Evolutionary conservation across 2,888 invertebrate genomes (phyloP).

Genomic region (Exocentrus adspersus): DNA sequence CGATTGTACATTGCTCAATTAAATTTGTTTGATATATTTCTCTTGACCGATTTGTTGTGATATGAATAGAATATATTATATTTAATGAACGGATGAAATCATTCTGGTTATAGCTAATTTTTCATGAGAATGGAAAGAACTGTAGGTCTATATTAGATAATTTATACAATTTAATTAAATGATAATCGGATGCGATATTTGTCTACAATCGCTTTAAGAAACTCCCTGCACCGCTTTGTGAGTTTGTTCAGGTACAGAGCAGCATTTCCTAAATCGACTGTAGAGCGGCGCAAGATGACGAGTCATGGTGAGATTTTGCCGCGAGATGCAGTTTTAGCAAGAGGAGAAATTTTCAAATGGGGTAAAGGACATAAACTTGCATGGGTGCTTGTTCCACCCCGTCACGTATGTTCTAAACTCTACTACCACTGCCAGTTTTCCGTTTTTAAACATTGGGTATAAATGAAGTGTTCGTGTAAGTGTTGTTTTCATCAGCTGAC

Average conservation of each 20-base stretch:
- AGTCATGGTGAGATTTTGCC: conserved; percentile 10
- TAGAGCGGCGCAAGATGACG: conserved; percentile 22
- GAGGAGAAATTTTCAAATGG: conserved; percentile 25
- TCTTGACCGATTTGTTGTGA: conserved; percentile 57
- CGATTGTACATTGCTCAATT: conserved; percentile 63
- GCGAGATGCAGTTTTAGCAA: neutral
- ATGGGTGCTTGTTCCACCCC: conserved; percentile 36
- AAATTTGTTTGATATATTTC: conserved; percentile 54
- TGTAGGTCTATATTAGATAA: conserved; percentile 66
- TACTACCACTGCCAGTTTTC: conserved; percentile 59
- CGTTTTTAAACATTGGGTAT: conserved; percentile 50
- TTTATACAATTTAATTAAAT: conserved; percentile 48
- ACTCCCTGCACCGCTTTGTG: conserved; percentile 42
- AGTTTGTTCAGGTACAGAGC: conserved; percentile 41
- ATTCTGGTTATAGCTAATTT: conserved; percentile 53
- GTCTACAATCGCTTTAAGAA: conserved; percentile 49
- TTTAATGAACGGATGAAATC: conserved; percentile 47
- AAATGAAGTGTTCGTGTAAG: conserved; percentile 40
- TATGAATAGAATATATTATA: conserved; percentile 52
- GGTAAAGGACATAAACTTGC: conserved; percentile 34
- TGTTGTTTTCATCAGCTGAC: conserved; percentile 49
- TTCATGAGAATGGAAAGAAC: conserved; percentile 63
- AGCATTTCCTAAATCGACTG: conserved; percentile 36
- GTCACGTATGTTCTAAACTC: conserved; percentile 52
- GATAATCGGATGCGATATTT: conserved; percentile 36